Conservation (phyloP, 2,113 vertebrate species). For the Chloebia gouldiae region DNA sequence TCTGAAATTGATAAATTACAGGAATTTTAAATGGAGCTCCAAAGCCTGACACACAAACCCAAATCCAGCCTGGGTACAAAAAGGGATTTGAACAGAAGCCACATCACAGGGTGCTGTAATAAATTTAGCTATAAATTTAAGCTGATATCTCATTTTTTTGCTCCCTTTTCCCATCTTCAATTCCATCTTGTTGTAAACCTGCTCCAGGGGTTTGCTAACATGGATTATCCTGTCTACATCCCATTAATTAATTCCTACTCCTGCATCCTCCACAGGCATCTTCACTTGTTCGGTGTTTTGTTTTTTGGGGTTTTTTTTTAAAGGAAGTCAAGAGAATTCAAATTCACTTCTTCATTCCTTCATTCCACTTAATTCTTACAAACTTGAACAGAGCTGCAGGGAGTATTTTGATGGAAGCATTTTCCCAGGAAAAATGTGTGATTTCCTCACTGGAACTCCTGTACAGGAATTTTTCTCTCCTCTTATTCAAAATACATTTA, state of each 20-base stretch:
- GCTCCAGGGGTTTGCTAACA: not conserved
- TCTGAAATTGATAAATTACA: not conserved
- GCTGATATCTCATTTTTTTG: not conserved
- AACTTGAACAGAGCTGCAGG: not conserved
- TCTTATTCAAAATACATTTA: not conserved
- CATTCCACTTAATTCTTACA: not conserved
- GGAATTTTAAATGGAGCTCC: not conserved
- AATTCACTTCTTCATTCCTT: not conserved
- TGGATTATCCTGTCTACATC: not conserved
- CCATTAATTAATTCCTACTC: not conserved
- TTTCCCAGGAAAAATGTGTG: not conserved
- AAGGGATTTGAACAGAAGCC: not conserved
- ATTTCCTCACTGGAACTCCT: not conserved
- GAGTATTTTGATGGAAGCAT: not conserved
- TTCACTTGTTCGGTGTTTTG: not conserved
- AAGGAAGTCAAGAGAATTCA: not conserved
- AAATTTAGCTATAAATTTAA: not conserved
- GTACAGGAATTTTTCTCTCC: not conserved
- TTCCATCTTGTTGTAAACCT: not conserved
- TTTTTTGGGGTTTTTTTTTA: not conserved
- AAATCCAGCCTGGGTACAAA: not conserved
- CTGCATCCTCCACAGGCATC: not conserved
- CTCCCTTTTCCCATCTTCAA: not conserved
- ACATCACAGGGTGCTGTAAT: accelerated
- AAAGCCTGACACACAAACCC: not conserved